phyloP scores from a whole-genome alignment of 2,113 vertebrate species.

The Scomber colias region DNA sequence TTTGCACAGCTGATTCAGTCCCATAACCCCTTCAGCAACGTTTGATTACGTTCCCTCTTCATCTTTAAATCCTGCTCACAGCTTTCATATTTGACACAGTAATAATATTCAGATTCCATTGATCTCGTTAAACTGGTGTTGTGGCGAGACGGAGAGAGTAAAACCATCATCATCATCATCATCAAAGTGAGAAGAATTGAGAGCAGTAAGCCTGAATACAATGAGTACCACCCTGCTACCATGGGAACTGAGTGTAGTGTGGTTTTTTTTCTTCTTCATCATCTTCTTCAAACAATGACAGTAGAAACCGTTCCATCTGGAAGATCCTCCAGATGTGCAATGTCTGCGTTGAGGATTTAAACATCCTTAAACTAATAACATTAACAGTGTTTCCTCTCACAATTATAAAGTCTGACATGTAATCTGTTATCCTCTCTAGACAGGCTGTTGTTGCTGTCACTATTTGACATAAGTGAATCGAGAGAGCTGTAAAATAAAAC shows the following conservation, averaged over 20 bases:
- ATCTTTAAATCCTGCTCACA: neutral
- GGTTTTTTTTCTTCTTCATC: neutral
- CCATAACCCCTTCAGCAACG: no score
- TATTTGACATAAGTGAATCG: neutral
- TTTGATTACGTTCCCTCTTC: neutral
- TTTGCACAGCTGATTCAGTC: neutral
- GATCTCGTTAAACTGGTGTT: constrained; percentile 6
- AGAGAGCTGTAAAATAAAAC: neutral
- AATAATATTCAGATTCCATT: neutral
- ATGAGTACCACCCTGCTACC: neutral
- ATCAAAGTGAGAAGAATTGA: constrained; percentile 2
- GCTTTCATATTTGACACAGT: constrained; percentile 6
- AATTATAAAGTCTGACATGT: neutral
- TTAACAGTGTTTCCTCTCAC: constrained; percentile 14
- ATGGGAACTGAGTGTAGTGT: neutral
- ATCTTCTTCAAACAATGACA: neutral
- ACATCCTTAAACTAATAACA: constrained; percentile 40
- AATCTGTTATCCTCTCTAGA: neutral
- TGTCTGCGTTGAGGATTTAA: constrained; percentile 48
- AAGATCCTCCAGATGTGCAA: constrained; percentile 44
- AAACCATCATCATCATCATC: neutral
- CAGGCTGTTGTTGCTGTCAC: neutral
- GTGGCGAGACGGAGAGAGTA: neutral
- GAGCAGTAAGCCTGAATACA: neutral
- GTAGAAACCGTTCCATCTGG: constrained; percentile 36